Base-by-base conservation (phyloP, 1,140 invertebrate genomes). In the Laodelphax striatellus region DNA sequence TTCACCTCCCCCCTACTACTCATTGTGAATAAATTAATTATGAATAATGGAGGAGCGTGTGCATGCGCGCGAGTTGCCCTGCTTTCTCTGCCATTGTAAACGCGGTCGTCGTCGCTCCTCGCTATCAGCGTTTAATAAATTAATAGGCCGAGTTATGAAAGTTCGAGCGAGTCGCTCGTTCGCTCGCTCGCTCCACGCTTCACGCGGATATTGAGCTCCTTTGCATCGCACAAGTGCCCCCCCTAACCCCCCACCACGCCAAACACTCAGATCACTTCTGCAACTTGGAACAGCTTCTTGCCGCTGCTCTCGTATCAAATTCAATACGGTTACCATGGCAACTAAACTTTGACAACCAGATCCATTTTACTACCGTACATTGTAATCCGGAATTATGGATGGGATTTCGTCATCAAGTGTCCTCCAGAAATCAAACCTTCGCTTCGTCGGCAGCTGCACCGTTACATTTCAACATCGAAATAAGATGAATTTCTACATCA, bases 61-160 rank as follows among this genome's bases (percentile, higher is more conserved):
- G 34, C 34, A 38, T 38, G 34, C 34, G 34, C 16, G 46, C 46
- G 16, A 28, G 2, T 50, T 50, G 46, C 21, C 46, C 46, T 50
- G 46, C 46, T 50, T 50, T 50, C 46, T 50, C 46, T 50, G 21
- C 46, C 21, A 50, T 50, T 50, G 46, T 50, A 10, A 9, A 8
- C 46, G n/a, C 16, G 16, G 16, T 17, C 16, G 21, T 50, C 5
- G 34, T 50, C 21, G 21, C 46, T 50, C 46, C 14, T 22, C 16
- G 46, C 21, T 50, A 50, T 50, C 21, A 50, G 46, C 21, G 46
- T 50, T 50, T 50, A 50, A 22, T 17, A 50, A 50, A 50, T 50
- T 50, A 50, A 50, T 50, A 50, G 46, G 46, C 46, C 46, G 16
- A 22, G 46, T 50, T 50, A 50, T 50, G 46, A 50, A 50, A 50